Evolutionary conservation across 2,888 invertebrate genomes (phyloP), one percentile per base, ranked within the genome.

Genomic region (Drosophila recens): DNA sequence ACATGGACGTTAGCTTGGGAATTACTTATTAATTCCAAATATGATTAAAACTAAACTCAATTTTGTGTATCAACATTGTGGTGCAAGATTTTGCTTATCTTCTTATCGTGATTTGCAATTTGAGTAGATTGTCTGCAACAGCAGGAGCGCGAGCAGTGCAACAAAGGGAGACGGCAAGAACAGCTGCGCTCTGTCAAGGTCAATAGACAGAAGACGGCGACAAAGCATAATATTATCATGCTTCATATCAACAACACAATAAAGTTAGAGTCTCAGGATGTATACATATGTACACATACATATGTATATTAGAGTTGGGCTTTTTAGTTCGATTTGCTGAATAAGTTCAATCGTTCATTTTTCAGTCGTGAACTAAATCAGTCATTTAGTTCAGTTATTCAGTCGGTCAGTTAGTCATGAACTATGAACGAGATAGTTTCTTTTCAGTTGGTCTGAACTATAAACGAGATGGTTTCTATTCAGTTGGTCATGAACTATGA

Each of bases 131-230:
- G 36, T 36, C 8, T 17, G 3, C 17, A 23, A 10, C 40, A 27
- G 13, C 17, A n/a, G 13, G 11, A n/a, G 34, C 20, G 20, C 15
- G 46, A 48, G 17, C 9, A 34, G 15, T 42, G 42, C 57, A 64
- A 40, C 10, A 38, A 49, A 57, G 40, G 17, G 38, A 49, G n/a
- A 62, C 11, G 27, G 45, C 45, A 45, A 52, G 27, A 20, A n/a
- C 70, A 62, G 69, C 52, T 57, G 70, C 43, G 61, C 40, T 40
- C 42, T 48, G 36, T 74, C 64, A 75, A 75, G 79, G 79, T 75
- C 79, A 75, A 58, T 17, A 38, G 8, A 53, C 43, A 51, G 8
- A 20, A 59, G 33, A 49, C 1, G 30, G 1, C 38, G 43, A 40
- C 52, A 56, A 48, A 20, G 33, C 17, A n/a, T n/a, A 33, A n/a